A percentile compares a stretch with the other conserved stretches of the same genome.
These are phyloP conservation scores for Hozukius guyotensis DNA, from an alignment of 2,797 vertebrate species.

Conservation along the genomic window DNA sequence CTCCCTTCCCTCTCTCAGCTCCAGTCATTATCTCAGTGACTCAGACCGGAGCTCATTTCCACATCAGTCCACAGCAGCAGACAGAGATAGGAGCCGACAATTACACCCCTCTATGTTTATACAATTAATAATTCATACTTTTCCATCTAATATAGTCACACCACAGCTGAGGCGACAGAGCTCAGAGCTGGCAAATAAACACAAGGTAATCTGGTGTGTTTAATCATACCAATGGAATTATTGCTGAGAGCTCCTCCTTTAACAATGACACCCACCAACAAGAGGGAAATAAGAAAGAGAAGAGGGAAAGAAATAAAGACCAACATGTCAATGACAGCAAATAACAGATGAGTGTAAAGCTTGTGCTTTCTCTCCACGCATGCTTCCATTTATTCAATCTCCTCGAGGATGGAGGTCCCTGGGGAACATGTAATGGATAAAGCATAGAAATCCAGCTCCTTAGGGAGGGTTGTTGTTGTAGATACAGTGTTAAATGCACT, in stretches of 20 bases:
- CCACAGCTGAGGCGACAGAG: conserved; percentile 52
- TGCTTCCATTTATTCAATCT: neutral
- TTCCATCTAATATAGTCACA: conserved; percentile 64
- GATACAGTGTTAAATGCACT: neutral
- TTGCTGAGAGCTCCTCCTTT: conserved; percentile 2
- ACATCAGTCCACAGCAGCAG: conserved; percentile 63
- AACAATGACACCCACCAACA: conserved; percentile 19
- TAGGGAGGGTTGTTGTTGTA: neutral
- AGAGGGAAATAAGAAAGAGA: neutral
- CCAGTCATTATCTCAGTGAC: conserved; percentile 66
- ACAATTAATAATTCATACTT: conserved; percentile 76
- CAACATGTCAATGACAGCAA: neutral
- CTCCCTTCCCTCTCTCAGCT: conserved; percentile 19
- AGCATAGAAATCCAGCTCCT: neutral
- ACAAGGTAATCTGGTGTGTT: conserved; percentile 53
- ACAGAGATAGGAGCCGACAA: conserved; percentile 65
- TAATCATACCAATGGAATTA: conserved; percentile 48
- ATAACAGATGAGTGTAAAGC: conserved; percentile 3
- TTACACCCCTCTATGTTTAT: conserved; percentile 71
- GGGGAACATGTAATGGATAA: neutral
- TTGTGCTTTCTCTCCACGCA: neutral
- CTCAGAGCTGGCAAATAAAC: conserved; percentile 54
- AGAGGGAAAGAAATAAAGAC: neutral
- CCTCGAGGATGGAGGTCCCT: neutral
- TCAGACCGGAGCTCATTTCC: conserved; percentile 72